These are phyloP conservation scores for Anhinga rufa DNA, from an alignment of 2,113 vertebrate species.

Conservation along the genomic window DNA sequence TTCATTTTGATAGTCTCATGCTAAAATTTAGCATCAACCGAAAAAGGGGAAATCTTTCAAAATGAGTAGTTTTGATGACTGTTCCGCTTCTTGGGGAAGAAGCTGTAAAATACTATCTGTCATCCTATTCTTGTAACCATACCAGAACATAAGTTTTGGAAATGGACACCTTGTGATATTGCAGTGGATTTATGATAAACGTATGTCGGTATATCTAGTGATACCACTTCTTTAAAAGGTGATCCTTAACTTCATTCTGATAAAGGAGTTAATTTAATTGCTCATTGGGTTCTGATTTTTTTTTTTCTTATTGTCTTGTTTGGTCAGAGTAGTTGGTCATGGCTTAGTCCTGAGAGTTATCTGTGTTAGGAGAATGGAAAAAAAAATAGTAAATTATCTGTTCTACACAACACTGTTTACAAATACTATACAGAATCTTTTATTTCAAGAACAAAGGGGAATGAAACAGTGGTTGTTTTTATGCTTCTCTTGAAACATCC, in stretches of 20 bases:
- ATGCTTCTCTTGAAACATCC: neutral
- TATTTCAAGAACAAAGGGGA: neutral
- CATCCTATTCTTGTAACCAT: neutral
- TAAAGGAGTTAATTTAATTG: neutral
- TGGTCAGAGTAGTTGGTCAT: neutral
- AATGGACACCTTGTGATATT: neutral
- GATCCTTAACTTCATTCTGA: neutral
- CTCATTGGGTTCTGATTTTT: neutral
- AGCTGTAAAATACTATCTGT: neutral
- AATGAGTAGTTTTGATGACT: neutral
- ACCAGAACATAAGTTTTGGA: neutral
- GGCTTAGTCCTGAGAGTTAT: neutral
- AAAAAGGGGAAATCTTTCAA: neutral
- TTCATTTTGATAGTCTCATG: neutral
- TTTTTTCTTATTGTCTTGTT: neutral
- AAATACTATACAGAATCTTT: neutral
- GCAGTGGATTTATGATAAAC: neutral
- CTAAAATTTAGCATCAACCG: neutral
- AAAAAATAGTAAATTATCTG: neutral
- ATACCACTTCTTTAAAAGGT: neutral
- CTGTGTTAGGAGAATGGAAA: neutral
- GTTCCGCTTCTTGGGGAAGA: neutral
- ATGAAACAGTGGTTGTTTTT: neutral
- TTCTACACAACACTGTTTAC: neutral
- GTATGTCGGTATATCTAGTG: neutral